Evolutionary conservation across 2,113 vertebrate species (phyloP).

Genomic region (Seriola rivoliana): DNA sequence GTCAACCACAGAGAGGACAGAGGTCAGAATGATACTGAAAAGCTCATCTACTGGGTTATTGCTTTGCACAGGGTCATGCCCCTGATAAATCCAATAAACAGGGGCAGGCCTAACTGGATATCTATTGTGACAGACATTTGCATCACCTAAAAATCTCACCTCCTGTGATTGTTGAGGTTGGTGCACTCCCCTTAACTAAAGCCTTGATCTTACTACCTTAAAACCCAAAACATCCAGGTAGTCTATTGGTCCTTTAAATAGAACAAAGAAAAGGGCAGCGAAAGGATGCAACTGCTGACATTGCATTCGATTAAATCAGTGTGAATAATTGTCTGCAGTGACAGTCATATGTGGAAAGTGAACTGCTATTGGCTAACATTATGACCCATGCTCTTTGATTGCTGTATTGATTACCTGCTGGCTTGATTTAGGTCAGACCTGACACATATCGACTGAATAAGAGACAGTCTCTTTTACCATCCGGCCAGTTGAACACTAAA

Average conservation of each 20-base stretch:
- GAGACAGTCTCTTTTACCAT: conserved; percentile 30
- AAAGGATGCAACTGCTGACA: conserved; percentile 5
- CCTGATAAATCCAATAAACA: background rate
- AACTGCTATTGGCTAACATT: conserved; percentile 5
- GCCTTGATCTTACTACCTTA: no score
- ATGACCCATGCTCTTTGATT: conserved; percentile 29
- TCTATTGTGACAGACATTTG: background rate
- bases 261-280: background rate
- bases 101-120: background rate
- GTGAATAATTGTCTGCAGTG: background rate
- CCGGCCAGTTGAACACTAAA: background rate
- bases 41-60: background rate
- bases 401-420: conserved; percentile 62
- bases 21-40: background rate
- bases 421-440: conserved; percentile 69
- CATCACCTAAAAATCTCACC: background rate
- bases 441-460: conserved; percentile 58
- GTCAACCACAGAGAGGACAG: background rate
- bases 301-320: background rate
- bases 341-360: conserved; percentile 17
- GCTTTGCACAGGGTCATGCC: background rate
- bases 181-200: background rate
- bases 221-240: background rate
- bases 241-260: background rate
- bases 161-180: background rate